Evolutionary conservation across 2,113 vertebrate genomes (phyloP).

Genomic region (Burhinus bistriatus): DNA sequence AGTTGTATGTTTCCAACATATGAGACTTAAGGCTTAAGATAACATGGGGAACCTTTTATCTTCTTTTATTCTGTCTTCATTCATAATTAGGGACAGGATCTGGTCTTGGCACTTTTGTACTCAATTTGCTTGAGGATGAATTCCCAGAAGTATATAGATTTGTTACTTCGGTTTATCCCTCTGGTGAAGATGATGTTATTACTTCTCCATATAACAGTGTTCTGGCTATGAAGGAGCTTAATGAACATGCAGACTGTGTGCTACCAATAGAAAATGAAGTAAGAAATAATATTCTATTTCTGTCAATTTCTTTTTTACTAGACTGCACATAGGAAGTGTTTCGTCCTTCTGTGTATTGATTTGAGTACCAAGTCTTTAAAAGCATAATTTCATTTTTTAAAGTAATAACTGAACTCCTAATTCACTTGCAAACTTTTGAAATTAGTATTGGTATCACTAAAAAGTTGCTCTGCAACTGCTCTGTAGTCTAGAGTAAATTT

Average conservation of each 20-base stretch:
- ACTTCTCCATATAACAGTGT: conserved; percentile 97
- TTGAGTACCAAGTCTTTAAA: not conserved
- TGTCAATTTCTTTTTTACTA: not conserved
- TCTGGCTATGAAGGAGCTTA: conserved; percentile 93
- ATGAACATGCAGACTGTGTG: conserved; percentile 93
- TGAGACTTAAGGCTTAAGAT: not conserved
- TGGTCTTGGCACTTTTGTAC: conserved; percentile 90
- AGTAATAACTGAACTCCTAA: not conserved
- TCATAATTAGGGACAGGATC: conserved; percentile 88
- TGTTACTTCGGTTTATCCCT: conserved; percentile 91
- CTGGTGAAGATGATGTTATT: conserved; percentile 92
- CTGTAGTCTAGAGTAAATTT: not conserved
- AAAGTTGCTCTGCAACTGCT: not conserved
- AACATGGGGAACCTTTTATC: not conserved
- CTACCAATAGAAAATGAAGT: conserved; percentile 96
- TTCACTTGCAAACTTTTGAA: not conserved
- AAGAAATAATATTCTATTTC: conserved; percentile 29
- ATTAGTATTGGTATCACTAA: not conserved
- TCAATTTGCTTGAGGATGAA: conserved; percentile 90
- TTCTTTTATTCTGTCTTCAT: conserved; percentile 19
- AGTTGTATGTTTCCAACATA: not conserved
- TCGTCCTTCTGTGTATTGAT: not conserved
- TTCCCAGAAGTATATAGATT: conserved; percentile 93
- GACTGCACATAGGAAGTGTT: not conserved
- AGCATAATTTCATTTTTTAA: not conserved